These are phyloP conservation scores for Scaptomyza hsui DNA, from an alignment of 1,140 invertebrate genomes.

Conservation along the genomic window DNA sequence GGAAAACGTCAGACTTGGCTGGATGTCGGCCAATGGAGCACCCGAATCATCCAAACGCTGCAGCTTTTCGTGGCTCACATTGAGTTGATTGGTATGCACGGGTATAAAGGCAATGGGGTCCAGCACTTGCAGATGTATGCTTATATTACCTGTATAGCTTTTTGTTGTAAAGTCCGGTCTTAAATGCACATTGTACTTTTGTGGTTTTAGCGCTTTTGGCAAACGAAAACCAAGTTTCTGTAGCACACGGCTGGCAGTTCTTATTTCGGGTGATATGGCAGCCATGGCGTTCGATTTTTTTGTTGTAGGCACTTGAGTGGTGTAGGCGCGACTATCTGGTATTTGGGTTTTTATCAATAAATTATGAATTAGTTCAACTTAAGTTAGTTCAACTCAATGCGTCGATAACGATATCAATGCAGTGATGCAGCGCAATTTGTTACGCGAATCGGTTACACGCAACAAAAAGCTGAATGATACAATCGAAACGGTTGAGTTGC, in stretches of 20 bases:
- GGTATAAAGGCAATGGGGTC: constrained; percentile 87
- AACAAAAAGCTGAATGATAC: constrained; percentile 34
- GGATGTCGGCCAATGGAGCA: constrained; percentile 43
- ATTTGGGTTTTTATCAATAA: constrained; percentile 16
- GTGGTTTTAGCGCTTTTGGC: constrained; percentile 87
- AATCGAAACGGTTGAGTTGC: background rate
- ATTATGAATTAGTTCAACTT: constrained; percentile 19
- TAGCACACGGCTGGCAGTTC: constrained; percentile 62
- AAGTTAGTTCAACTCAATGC: background rate
- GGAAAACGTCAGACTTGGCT: constrained; percentile 83
- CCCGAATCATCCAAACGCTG: constrained; percentile 60
- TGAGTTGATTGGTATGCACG: constrained; percentile 88
- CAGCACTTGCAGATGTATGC: constrained; percentile 88
- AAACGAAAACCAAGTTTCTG: constrained; percentile 86
- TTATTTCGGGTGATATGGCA: constrained; percentile 59
- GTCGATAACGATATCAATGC: background rate
- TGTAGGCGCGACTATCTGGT: constrained; percentile 51
- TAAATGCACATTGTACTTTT: constrained; percentile 90
- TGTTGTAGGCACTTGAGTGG: constrained; percentile 61
- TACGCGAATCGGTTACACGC: background rate
- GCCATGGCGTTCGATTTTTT: constrained; percentile 49
- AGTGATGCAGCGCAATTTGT: too few species aligned
- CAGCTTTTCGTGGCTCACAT: constrained; percentile 65
- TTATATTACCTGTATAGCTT: constrained; percentile 89
- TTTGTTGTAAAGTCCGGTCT: constrained; percentile 89